Base-by-base conservation (phyloP, 2,888 invertebrate genomes). In the Nymphalis polychloros region DNA sequence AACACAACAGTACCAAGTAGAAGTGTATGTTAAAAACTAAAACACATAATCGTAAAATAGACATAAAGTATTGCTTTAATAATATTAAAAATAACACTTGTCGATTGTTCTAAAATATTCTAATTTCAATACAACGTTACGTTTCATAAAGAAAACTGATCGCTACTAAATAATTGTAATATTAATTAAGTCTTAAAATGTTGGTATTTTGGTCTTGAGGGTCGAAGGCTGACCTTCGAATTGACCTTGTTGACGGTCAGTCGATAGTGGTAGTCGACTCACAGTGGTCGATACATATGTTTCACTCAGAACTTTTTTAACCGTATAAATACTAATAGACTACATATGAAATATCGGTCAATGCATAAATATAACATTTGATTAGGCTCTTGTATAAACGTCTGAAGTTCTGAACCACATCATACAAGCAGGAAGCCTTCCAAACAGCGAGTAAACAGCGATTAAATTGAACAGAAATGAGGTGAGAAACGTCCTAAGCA, bases 171-270 rank as follows among this genome's bases (percentile, higher is more conserved):
- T 41, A 41, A 41, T 13, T 41, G 13, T 41, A 41, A 10, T 13
- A 41, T 13, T 41, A 41, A 41, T 41, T 13, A 41, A 41, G 41
- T 41, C 55, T 57, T 10, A 13, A 57, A 57, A 57, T 57, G 19
- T 10, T 16, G 23, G 41, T 57, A 41, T 41, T 31, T 49, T 2
- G 35, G 19, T 1, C 10, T 19, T 19, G 10, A 0, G 3, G 3
- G 35, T 19, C 19, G n/a, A 57, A 57, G 35, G 7, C 19, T 57
- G 57, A 59, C 20, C 64, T 48, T 57, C 20, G 23, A 23, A 48
- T 27, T n/a, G 64, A 61, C 66, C 66, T 67, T 55, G 66, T 52
- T 19, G 47, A 19, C 20, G 49, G 61, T 19, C 61, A 67, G 66
- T 67, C 48, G 27, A 41, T 48, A 48, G 61, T 55, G 13, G 57